Evolutionary conservation across 2,888 invertebrate genomes (phyloP), one percentile per base, ranked within the genome.

Genomic region (Epinotia brunnichana): DNA sequence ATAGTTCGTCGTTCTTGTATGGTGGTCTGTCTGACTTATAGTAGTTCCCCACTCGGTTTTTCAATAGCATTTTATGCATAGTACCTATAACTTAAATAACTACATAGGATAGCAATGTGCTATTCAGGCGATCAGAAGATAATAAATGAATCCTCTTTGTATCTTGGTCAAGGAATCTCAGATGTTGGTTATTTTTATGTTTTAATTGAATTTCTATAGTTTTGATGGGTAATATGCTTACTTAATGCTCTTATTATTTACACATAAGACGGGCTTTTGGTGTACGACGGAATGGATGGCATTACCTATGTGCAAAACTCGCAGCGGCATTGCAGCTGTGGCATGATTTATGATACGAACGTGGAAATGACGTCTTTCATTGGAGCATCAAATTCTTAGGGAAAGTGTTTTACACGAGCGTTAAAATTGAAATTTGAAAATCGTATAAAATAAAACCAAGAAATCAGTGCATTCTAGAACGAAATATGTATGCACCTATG

Each of bases 261-360:
- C 3, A 44, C 15, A 0, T 35, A 48, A 48, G n/a, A 48, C 3
- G 48, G 48, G 48, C 44, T 44, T 44, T 13, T 15, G 15, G n/a
- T 48, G 48, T 7, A n/a, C 5, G 48, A 48, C 11, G 61, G 17
- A 61, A 24, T 48, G 24, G 15, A 62, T 24, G 13, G 61, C 44
- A 13, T 44, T 39, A n/a, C n/a, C n/a, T n/a, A 19, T 64, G 19
- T 64, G 64, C 19, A 41, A 56, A 56, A 41, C 54, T 54, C n/a
- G 21, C 5, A 51, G 48, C 60, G 44, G 44, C 61, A 63, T 61
- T 61, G 60, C 59, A 57, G 61, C 61, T 56, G 54, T 69, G 57
- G 39, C 73, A 57, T 71, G 66, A 61, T 71, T 63, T 73, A 69
- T 73, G 69, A 39, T 48, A 19, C 29, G 63, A 56, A 48, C 39